Conservation (phyloP, 2,888 invertebrate genomes). For the Volucella inflata region DNA sequence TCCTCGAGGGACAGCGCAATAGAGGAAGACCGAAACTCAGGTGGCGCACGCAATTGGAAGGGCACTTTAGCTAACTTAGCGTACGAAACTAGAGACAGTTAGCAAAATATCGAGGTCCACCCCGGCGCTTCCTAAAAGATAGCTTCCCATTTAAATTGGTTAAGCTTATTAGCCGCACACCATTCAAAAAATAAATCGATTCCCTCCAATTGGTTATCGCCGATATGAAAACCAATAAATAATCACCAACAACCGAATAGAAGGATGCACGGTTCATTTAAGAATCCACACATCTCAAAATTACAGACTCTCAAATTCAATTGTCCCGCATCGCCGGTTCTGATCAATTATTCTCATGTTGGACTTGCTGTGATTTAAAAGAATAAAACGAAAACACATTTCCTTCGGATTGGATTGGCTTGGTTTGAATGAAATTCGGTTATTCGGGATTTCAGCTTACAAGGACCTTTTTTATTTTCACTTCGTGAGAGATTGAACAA, state of each 20-base stretch:
- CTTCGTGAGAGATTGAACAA: neutral
- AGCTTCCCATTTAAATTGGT: too few relatives aligned
- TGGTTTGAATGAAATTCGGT: slow-evolving; percentile 14
- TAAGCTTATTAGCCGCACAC: too few relatives aligned
- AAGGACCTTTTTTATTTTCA: neutral
- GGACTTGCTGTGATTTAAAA: slow-evolving; percentile 35
- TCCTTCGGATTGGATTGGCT: neutral
- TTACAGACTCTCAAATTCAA: slow-evolving; percentile 52
- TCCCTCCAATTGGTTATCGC: slow-evolving; percentile 30
- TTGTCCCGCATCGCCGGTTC: slow-evolving; percentile 58
- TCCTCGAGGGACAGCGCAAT: too few relatives aligned
- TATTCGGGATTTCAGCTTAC: slow-evolving; percentile 30
- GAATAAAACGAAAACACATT: slow-evolving; percentile 9
- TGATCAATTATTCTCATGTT: slow-evolving; percentile 63
- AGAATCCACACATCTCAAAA: slow-evolving; percentile 58
- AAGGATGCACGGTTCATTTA: slow-evolving; percentile 44
- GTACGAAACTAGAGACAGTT: too few relatives aligned
- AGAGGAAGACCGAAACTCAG: too few relatives aligned
- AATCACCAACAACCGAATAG: slow-evolving; percentile 37
- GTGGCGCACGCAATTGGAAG: too few relatives aligned
- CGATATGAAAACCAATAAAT: slow-evolving; percentile 47
- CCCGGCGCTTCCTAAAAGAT: too few relatives aligned
- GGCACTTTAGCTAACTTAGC: too few relatives aligned
- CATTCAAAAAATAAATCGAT: too few relatives aligned
- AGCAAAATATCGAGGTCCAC: too few relatives aligned